Evolutionary conservation across 2,797 vertebrate genomes (phyloP), one percentile per base, ranked within the genome.

Genomic region (Poeciliopsis presidionis): DNA sequence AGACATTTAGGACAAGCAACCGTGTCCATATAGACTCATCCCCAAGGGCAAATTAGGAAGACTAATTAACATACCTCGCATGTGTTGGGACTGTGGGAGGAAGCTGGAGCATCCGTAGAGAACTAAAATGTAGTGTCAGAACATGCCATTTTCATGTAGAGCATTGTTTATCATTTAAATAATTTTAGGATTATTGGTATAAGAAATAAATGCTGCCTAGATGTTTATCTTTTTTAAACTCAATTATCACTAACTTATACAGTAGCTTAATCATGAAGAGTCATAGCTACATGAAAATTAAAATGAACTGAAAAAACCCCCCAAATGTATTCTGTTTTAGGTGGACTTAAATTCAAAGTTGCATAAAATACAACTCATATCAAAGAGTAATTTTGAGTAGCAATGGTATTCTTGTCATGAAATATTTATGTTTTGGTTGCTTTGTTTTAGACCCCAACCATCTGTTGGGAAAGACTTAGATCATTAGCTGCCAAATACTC

Each of bases 381-480:
- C 22, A 57, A 25, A 16, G n/a, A 57, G 25, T 57, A 57, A 28
- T 74, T 57, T 20, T 18, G 36, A 11, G 11, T 22, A 53, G 20
- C 36, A 28, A 33, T 41, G 33, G 9, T 30, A 36, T 63, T 59
- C 16, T 75, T 59, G 71, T n/a, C 63, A 28, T 82, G 65, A 82
- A 72, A 43, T 78, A 55, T 72, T 75, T 55, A 49, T 74, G 39
- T 65, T 63, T 47, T 51, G 47, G 73, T 82, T 51, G 55, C 30
- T 74, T 65, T 30, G 55, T n/a, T 82, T 75, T 75, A 49, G 45
- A 53, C 20, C 45, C 43, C 55, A 20, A 73, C 75, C 51, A 82
- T 36, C 72, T 70, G 51, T 46, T n/a, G 65, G 53, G 55, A 77
- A 75, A 78, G 45, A 63, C 49, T 47, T 67, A 30, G 13, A 14